phyloP scores from a whole-genome alignment of 2,113 vertebrate genomes.

The Gila orcuttii region DNA sequence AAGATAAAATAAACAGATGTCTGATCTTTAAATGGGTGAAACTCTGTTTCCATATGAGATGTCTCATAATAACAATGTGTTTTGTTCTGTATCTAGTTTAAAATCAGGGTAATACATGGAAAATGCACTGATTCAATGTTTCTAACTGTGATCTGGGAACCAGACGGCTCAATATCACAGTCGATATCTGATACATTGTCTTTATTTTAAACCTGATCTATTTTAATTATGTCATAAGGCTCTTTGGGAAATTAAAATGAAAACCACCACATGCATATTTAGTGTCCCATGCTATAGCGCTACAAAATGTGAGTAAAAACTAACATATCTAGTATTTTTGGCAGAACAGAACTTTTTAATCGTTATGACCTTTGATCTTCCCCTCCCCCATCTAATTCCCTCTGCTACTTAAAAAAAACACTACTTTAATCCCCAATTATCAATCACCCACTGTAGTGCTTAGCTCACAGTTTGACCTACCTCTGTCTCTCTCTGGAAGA shows the following conservation, averaged over 20 bases:
- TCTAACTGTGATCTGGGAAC: background rate
- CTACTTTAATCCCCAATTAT: background rate
- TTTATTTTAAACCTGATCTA: constrained; percentile 2
- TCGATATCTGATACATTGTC: background rate
- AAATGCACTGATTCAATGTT: background rate
- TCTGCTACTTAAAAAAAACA: background rate
- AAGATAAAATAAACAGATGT: background rate
- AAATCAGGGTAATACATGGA: background rate
- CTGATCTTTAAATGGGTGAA: background rate
- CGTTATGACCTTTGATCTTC: constrained; percentile 1
- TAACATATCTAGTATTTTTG: background rate
- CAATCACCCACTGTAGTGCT: background rate
- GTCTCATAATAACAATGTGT: background rate
- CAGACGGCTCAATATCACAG: background rate
- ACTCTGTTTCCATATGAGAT: background rate
- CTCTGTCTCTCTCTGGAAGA: constrained; percentile 97
- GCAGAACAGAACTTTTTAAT: background rate
- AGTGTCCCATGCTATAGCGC: background rate
- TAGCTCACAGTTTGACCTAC: constrained; percentile 63
- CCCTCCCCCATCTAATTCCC: background rate
- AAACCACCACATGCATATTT: constrained; percentile 2
- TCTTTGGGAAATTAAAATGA: constrained; percentile 8
- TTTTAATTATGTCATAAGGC: background rate
- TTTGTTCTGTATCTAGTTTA: background rate
- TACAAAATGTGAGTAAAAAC: background rate